Conservation (phyloP, 2,888 invertebrate species). For the Pollenia angustigena region DNA sequence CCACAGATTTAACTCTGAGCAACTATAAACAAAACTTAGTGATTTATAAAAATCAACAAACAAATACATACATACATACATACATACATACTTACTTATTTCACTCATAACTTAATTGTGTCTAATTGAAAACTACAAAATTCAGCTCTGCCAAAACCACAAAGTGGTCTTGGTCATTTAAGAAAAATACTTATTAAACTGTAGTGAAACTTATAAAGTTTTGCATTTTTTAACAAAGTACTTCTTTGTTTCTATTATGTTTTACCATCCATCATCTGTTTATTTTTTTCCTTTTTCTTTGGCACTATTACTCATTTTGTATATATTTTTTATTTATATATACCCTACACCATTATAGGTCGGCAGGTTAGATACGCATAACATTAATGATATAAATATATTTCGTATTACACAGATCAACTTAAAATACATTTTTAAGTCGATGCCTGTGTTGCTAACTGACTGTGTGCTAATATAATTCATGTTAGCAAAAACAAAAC, state of each 20-base stretch:
- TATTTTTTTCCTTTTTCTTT: constrained; percentile 6
- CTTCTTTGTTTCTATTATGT: constrained; percentile 3
- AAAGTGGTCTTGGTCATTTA: constrained; percentile 11
- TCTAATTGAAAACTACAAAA: constrained; percentile 15
- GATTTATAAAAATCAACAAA: not conserved
- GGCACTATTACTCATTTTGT: not conserved
- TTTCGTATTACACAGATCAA: too few species aligned
- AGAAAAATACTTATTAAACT: constrained; percentile 1
- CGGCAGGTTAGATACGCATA: too few species aligned
- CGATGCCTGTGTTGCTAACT: too few species aligned
- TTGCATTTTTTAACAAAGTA: not conserved
- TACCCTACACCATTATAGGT: too few species aligned
- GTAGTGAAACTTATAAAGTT: constrained; percentile 41
- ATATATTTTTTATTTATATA: too few species aligned
- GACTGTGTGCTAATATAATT: too few species aligned
- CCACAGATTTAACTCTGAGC: not conserved
- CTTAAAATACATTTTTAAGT: too few species aligned
- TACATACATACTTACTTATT: not conserved
- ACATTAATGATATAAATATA: too few species aligned
- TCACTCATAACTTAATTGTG: not conserved
- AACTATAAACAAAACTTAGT: not conserved
- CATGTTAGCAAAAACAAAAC: too few species aligned
- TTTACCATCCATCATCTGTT: not conserved
- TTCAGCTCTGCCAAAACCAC: not conserved
- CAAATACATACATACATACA: not conserved